Conservation (phyloP, 2,113 vertebrate genomes). For the Plestiodon gilberti region DNA sequence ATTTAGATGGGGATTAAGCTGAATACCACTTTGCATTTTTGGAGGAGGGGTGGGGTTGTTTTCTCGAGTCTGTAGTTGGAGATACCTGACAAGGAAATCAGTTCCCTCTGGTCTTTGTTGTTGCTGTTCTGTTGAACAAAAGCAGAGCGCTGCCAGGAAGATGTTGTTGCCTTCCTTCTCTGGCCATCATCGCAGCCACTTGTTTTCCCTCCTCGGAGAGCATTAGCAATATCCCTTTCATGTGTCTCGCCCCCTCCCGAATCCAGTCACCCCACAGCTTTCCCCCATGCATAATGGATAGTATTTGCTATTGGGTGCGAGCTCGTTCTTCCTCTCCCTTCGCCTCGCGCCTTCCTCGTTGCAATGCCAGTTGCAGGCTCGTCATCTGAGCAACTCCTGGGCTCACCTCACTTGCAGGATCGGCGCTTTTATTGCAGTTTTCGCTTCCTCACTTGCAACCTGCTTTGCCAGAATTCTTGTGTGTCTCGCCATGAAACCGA, state of each 20-base stretch:
- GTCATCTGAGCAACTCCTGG: slow-evolving; percentile 59
- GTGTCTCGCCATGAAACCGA: background rate
- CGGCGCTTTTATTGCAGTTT: slow-evolving; percentile 63
- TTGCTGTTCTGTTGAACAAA: slow-evolving; percentile 62
- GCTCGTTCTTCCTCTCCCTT: background rate
- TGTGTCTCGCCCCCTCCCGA: slow-evolving; percentile 26
- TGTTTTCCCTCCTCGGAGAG: slow-evolving; percentile 24
- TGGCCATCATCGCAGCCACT: slow-evolving; percentile 39
- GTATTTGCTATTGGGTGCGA: slow-evolving; percentile 18
- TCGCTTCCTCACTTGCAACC: slow-evolving; percentile 18
- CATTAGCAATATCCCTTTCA: slow-evolving; percentile 53
- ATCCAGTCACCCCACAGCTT: slow-evolving; percentile 45
- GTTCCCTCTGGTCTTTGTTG: slow-evolving; percentile 52
- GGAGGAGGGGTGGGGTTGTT: slow-evolving; percentile 5
- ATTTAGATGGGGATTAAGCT: background rate
- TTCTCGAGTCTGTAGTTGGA: slow-evolving; percentile 58
- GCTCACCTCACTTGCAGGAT: slow-evolving; percentile 50
- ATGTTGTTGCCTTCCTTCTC: slow-evolving; percentile 41
- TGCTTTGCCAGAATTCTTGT: slow-evolving; percentile 22
- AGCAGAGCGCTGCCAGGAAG: slow-evolving; percentile 51
- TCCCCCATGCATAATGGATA: background rate
- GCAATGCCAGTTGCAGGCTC: slow-evolving; percentile 34
- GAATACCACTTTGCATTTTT: slow-evolving; percentile 4
- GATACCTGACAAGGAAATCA: slow-evolving; percentile 62
- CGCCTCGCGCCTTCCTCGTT: background rate